Conservation (phyloP, 2,113 vertebrate species). For the Nothoprocta pentlandii region DNA sequence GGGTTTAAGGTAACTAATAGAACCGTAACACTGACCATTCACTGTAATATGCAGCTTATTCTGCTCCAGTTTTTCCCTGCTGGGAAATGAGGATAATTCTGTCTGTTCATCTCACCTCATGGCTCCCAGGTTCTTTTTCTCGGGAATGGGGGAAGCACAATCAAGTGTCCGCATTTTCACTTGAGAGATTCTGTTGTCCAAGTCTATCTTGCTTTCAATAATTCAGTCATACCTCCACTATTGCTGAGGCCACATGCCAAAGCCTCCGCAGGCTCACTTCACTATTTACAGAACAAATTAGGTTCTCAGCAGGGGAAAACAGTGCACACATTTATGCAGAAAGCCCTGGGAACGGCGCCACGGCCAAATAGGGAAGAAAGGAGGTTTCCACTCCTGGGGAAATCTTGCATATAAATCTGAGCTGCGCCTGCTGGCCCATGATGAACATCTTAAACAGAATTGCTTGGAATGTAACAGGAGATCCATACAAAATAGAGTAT, state of each 20-base stretch:
- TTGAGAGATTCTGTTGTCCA: background rate
- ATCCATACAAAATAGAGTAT: background rate
- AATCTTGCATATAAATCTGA: background rate
- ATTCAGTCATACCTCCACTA: background rate
- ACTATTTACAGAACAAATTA: background rate
- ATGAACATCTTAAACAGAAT: background rate
- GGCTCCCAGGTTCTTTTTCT: background rate
- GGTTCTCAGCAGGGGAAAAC: background rate
- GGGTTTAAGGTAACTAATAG: background rate
- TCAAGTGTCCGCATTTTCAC: background rate
- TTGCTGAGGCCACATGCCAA: background rate
- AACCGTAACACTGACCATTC: background rate
- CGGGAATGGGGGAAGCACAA: background rate
- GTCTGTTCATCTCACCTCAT: background rate
- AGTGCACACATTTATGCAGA: background rate
- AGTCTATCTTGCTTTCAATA: background rate
- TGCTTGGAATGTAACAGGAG: background rate
- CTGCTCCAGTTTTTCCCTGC: background rate
- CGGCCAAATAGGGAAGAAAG: background rate
- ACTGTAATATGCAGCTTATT: too few relatives aligned
- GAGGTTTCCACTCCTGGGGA: background rate
- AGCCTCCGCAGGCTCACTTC: background rate
- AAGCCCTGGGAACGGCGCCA: background rate
- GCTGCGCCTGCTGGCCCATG: background rate
- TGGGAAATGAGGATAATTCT: background rate